phyloP scores from a whole-genome alignment of 2,797 vertebrate genomes.

The Hoplostethus mediterraneus region DNA sequence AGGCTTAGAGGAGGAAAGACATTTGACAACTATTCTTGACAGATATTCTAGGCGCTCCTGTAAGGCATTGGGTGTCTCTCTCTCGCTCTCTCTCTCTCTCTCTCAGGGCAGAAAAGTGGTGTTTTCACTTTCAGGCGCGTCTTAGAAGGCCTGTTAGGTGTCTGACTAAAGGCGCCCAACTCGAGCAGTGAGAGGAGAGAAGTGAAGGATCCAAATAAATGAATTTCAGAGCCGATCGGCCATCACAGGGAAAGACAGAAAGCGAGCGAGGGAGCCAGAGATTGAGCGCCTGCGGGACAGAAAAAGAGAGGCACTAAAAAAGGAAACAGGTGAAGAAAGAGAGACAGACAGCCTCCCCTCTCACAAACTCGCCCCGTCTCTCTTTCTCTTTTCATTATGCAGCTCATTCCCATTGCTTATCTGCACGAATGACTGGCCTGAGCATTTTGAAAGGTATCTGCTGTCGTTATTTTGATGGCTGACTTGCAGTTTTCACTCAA shows the following conservation, averaged over 20 bases:
- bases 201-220: slow-evolving; percentile 63
- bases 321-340: slow-evolving; percentile 50
- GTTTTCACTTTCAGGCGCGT: slow-evolving; percentile 59
- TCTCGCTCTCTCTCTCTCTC: slow-evolving; percentile 34
- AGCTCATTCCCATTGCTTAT: no score
- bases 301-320: slow-evolving; percentile 50
- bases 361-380: no score
- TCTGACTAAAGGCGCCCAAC: slow-evolving; percentile 64
- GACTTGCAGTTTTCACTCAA: not conserved
- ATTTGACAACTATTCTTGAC: slow-evolving; percentile 3
- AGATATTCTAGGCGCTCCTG: slow-evolving; percentile 50
- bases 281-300: slow-evolving; percentile 46
- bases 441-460: no score
- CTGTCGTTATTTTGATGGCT: no score
- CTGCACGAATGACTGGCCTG: no score
- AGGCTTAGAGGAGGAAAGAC: slow-evolving; percentile 17
- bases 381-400: not conserved
- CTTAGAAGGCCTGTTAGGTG: slow-evolving; percentile 70
- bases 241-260: slow-evolving; percentile 44
- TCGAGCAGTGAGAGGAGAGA: slow-evolving; percentile 47
- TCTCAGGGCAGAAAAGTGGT: slow-evolving; percentile 58
- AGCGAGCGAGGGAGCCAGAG: slow-evolving; percentile 36
- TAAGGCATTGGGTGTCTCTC: slow-evolving; percentile 52
- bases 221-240: slow-evolving; percentile 61
- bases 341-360: slow-evolving; percentile 31